Percentiles rank a stretch among this genome's conserved stretches.
Conservation (phyloP, 1,140 invertebrate genomes). For the Pseudomyrmex flavicornis region DNA sequence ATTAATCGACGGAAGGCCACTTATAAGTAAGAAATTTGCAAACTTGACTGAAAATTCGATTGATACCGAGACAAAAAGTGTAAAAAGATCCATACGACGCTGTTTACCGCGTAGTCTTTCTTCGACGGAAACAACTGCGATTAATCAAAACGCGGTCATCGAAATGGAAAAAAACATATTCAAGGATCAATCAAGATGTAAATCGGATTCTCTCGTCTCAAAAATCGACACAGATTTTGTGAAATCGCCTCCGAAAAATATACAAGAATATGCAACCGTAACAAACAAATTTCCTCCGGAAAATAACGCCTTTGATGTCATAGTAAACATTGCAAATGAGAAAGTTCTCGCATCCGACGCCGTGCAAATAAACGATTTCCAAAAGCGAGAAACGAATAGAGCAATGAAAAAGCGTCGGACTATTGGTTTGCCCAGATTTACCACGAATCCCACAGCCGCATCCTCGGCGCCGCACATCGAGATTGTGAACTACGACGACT, state of each 20-base stretch:
- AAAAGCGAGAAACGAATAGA: conserved; percentile 20
- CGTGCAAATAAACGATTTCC: conserved; percentile 23
- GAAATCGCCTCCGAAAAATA: background rate
- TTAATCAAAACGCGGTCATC: background rate
- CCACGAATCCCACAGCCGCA: background rate
- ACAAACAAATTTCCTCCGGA: background rate
- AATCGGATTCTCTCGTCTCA: conserved; percentile 2
- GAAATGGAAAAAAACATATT: conserved; percentile 11
- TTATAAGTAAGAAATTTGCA: background rate
- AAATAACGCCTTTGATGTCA: background rate
- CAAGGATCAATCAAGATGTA: conserved; percentile 9
- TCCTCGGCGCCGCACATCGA: conserved; percentile 61
- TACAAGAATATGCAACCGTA: background rate
- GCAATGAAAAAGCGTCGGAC: background rate
- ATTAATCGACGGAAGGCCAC: conserved; percentile 28
- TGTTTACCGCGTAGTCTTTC: conserved; percentile 20
- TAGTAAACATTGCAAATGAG: conserved; percentile 25
- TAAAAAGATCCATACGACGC: background rate
- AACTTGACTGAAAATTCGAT: background rate
- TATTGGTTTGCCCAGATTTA: background rate
- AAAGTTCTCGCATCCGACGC: background rate
- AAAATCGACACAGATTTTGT: background rate
- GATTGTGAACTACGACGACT: conserved; percentile 69
- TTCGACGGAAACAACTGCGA: conserved; percentile 4
- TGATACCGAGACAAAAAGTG: conserved; percentile 1